phyloP scores from a whole-genome alignment of 2,113 vertebrate genomes.

The Apteryx mantelli region DNA sequence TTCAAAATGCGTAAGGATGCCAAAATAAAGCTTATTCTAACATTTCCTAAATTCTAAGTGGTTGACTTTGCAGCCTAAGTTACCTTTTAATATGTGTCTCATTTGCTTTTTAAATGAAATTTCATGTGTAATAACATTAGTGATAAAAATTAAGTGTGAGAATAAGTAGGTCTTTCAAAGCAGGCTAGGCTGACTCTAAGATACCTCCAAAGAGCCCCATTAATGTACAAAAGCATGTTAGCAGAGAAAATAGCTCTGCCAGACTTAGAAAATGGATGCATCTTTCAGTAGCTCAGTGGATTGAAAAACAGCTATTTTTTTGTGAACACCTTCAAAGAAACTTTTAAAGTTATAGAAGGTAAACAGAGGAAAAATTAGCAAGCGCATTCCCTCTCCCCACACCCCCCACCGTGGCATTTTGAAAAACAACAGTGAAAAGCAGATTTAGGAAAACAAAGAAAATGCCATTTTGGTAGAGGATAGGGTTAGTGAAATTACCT shows the following conservation, averaged over 20 bases:
- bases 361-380: background rate
- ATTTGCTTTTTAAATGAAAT: background rate
- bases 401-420: background rate
- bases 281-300: background rate
- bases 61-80: background rate
- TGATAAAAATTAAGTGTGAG: background rate
- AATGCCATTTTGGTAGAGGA: background rate
- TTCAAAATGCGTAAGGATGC: background rate
- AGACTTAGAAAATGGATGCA: background rate
- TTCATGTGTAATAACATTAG: background rate
- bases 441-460: background rate
- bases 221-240: background rate
- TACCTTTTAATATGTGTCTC: background rate
- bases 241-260: background rate
- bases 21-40: background rate
- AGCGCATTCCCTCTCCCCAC: background rate
- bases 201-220: background rate
- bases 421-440: background rate
- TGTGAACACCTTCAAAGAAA: constrained; percentile 8
- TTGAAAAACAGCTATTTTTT: background rate
- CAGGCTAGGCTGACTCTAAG: background rate
- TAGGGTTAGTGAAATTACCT: background rate
- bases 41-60: background rate
- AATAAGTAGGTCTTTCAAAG: background rate
- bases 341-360: background rate